These are phyloP conservation scores for Epinotia demarniana DNA, from an alignment of 2,888 invertebrate genomes.

Conservation along the genomic window DNA sequence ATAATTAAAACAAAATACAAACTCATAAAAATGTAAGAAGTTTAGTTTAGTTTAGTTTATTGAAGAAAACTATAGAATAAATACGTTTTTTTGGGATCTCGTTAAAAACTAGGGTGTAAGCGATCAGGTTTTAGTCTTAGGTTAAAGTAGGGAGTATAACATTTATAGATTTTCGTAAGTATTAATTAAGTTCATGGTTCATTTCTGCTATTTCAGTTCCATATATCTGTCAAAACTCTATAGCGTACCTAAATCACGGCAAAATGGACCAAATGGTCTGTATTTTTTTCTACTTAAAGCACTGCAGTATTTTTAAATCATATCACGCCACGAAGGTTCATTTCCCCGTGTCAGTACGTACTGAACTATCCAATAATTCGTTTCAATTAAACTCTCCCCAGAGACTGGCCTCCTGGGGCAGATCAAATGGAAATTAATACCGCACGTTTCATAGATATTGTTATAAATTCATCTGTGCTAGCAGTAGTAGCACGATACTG, in stretches of 20 bases:
- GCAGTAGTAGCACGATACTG: slow-evolving; percentile 6
- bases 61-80: too few relatives aligned
- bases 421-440: slow-evolving; percentile 42
- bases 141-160: too few relatives aligned
- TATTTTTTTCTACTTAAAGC: not conserved
- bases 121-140: not conserved
- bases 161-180: too few relatives aligned
- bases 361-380: slow-evolving; percentile 41
- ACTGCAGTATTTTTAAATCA: slow-evolving; percentile 4
- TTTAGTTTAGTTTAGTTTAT: too few relatives aligned
- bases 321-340: not conserved
- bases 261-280: not conserved
- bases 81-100: too few relatives aligned
- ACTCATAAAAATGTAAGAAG: too few relatives aligned
- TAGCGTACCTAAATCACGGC: not conserved
- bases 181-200: not conserved
- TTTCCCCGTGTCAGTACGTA: slow-evolving; percentile 6
- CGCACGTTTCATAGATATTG: slow-evolving; percentile 36
- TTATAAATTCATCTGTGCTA: slow-evolving; percentile 31
- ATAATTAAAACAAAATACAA: too few relatives aligned
- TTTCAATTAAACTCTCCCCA: slow-evolving; percentile 40
- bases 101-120: not conserved
- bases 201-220: not conserved
- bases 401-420: slow-evolving; percentile 23
- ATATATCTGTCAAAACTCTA: not conserved